These are phyloP conservation scores for Urechis unicinctus DNA, from an alignment of 2,888 invertebrate species.

Conservation along the genomic window DNA sequence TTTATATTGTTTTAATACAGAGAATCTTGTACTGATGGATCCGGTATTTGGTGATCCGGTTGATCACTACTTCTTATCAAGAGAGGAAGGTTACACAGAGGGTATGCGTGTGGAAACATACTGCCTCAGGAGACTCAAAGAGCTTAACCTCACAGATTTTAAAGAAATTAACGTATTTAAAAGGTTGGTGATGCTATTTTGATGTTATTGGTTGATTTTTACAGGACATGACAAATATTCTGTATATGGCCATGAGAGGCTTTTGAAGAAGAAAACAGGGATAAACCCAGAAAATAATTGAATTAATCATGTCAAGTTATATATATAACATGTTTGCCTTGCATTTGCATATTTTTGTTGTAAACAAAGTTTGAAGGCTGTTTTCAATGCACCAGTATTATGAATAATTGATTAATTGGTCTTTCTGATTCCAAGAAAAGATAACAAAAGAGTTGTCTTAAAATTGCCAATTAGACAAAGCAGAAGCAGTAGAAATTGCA, in stretches of 20 bases:
- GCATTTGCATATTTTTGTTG: no score
- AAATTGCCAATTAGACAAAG: no score
- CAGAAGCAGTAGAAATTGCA: no score
- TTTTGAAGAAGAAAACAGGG: neutral
- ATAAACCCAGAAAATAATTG: neutral
- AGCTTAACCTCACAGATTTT: constrained; percentile 1
- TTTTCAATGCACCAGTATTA: no score
- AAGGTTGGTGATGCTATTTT: constrained; percentile 1
- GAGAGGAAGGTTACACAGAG: constrained; percentile 8
- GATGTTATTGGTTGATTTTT: neutral
- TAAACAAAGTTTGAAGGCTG: no score
- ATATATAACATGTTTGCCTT: no score
- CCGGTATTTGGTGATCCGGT: neutral
- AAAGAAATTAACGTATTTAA: neutral
- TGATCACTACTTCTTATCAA: constrained; percentile 3
- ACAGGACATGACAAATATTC: no score
- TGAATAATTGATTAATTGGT: no score
- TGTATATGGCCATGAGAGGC: no score
- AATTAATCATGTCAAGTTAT: no score
- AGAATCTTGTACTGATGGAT: constrained; percentile 7
- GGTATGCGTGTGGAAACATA: constrained; percentile 2
- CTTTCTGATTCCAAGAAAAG: no score
- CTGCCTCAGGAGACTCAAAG: constrained; percentile 1
- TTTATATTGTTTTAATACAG: neutral
- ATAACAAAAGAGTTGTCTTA: no score